Evolutionary conservation across 2,888 invertebrate species (phyloP), one percentile per base, ranked within the genome.

Genomic region (Epinotia demarniana): DNA sequence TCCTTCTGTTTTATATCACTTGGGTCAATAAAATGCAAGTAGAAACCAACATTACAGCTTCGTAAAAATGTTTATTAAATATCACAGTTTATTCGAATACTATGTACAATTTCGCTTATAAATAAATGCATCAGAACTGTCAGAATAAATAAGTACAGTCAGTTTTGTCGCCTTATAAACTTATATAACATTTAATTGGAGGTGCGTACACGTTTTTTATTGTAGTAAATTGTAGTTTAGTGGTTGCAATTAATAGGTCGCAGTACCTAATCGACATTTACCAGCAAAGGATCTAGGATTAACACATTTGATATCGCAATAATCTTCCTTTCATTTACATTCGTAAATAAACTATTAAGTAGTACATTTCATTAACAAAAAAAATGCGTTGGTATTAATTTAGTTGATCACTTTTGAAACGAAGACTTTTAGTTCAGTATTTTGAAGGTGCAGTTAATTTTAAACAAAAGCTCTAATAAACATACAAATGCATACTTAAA

Each of bases 21-120:
- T n/a, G 8, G 67, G 19, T 23, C 55, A 61, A 62, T 67, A 72
- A 62, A 75, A 60, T 63, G 18, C 18, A 62, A 53, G 23, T 27
- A 74, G 63, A 33, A 74, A 70, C 57, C 23, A 69, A 63, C 12
- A 70, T 58, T 71, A 66, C 70, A 72, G 71, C 57, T 72, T 67
- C 72, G 61, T 75, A 72, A 61, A 72, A 62, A 67, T 62, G 82
- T 83, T 80, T 78, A 81, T 80, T 85, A 86, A 85, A 86, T 86
- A 86, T 86, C 86, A 86, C 86, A 86, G 86, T 85, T 85, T 73
- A 73, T 83, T 78, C 66, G 13, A 73, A 76, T 66, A 77, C 46
- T 78, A 79, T 78, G 75, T 78, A 78, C 79, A 78, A 66, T 61
- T 61, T 57, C 62, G 13, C 49, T 63, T 76, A 66, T 3, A 55